Evolutionary conservation across 2,888 invertebrate species (phyloP).

Genomic region (Allacma fusca): DNA sequence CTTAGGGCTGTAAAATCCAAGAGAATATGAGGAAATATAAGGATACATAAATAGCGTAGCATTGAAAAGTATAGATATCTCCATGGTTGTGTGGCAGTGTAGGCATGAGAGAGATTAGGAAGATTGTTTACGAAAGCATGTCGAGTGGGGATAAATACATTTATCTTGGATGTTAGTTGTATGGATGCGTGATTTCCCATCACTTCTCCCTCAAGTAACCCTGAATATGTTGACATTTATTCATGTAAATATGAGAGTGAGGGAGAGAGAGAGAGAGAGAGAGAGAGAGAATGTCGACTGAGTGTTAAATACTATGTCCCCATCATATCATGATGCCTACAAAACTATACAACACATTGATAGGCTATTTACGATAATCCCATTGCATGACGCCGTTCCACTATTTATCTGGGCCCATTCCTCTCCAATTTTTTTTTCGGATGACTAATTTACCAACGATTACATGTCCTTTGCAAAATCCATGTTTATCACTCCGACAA

Average conservation of each 20-base stretch:
- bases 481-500: too few species aligned
- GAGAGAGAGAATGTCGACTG: not conserved
- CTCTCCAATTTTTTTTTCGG: too few species aligned
- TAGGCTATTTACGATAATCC: too few species aligned
- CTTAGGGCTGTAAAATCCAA: too few species aligned
- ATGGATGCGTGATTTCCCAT: conserved; percentile 19
- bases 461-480: too few species aligned
- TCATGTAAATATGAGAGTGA: not conserved
- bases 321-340: not conserved
- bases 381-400: too few species aligned
- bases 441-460: too few species aligned
- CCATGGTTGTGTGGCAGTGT: not conserved
- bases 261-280: not conserved
- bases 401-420: too few species aligned
- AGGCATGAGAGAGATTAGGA: not conserved
- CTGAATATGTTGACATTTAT: conserved; percentile 1
- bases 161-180: conserved; percentile 16
- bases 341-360: too few species aligned
- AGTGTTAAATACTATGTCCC: not conserved
- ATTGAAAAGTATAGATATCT: too few species aligned
- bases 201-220: conserved; percentile 16
- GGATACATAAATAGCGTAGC: too few species aligned
- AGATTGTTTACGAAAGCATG: conserved; percentile 23
- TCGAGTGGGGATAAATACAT: conserved; percentile 24
- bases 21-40: too few species aligned